These are phyloP conservation scores for Napeogenes inachia DNA, from an alignment of 2,888 invertebrate genomes.

Conservation along the genomic window DNA sequence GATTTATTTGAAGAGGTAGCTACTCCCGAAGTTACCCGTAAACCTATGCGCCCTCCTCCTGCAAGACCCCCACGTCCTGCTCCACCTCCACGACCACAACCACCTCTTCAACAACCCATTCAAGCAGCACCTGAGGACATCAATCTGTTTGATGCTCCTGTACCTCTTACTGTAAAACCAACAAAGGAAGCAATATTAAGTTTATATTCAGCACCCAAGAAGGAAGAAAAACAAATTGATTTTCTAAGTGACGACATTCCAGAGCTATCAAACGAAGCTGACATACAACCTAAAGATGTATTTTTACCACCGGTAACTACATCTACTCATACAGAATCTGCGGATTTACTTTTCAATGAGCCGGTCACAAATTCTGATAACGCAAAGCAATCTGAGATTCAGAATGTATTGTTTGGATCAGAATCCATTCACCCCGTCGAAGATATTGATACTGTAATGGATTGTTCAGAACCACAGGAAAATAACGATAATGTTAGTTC, in stretches of 20 bases:
- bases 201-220: constrained; percentile 70
- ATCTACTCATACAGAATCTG: constrained; percentile 25
- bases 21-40: constrained; percentile 65
- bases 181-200: constrained; percentile 79
- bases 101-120: constrained; percentile 54
- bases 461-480: constrained; percentile 53
- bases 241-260: constrained; percentile 77
- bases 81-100: constrained; percentile 69
- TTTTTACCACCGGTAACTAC: constrained; percentile 41
- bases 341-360: constrained; percentile 31
- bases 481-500: constrained; percentile 35
- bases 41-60: constrained; percentile 52
- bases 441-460: constrained; percentile 48
- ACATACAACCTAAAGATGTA: constrained; percentile 37
- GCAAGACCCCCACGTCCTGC: constrained; percentile 62
- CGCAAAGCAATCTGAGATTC: constrained; percentile 19
- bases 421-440: constrained; percentile 12
- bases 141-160: constrained; percentile 78
- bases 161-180: constrained; percentile 68
- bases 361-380: constrained; percentile 29
- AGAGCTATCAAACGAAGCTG: constrained; percentile 39
- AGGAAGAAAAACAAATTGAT: constrained; percentile 70
- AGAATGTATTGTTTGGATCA: constrained; percentile 19
- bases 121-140: constrained; percentile 53
- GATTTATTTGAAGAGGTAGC: constrained; percentile 48